A percentile compares a stretch with the other conserved stretches of the same genome.
Evolutionary conservation across 1,140 invertebrate genomes (phyloP).

Genomic region (Papilio aristodemus): DNA sequence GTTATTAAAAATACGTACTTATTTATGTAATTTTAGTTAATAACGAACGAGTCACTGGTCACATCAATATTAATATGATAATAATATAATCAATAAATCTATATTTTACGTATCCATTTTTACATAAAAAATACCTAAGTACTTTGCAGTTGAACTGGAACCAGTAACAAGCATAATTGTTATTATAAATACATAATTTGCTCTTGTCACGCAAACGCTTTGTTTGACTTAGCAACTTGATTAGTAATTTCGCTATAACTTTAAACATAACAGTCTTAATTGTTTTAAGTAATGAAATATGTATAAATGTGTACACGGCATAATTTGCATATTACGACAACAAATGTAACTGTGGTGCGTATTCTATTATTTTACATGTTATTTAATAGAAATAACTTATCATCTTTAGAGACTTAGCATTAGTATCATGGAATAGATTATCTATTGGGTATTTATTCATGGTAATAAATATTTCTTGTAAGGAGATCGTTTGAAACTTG

Average conservation of each 20-base stretch:
- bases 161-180: slow-evolving; percentile 45
- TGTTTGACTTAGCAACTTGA: slow-evolving; percentile 56
- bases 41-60: no score
- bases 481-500: no score
- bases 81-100: background rate
- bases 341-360: no score
- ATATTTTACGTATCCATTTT: background rate
- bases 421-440: no score
- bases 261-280: slow-evolving; percentile 50
- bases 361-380: no score
- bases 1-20: no score
- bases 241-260: slow-evolving; percentile 56
- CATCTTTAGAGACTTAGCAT: no score
- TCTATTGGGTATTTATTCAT: no score
- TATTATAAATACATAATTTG: slow-evolving; percentile 56
- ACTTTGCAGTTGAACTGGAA: slow-evolving; percentile 33
- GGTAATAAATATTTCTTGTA: no score
- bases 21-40: no score
- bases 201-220: slow-evolving; percentile 53
- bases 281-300: slow-evolving; percentile 53
- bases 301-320: slow-evolving; percentile 40
- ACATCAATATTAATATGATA: no score
- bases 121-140: slow-evolving; percentile 27
- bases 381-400: background rate
- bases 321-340: slow-evolving; percentile 27